Evolutionary conservation across 2,888 invertebrate species (phyloP), one percentile per base, ranked within the genome.

Genomic region (Microctonus brassicae): DNA sequence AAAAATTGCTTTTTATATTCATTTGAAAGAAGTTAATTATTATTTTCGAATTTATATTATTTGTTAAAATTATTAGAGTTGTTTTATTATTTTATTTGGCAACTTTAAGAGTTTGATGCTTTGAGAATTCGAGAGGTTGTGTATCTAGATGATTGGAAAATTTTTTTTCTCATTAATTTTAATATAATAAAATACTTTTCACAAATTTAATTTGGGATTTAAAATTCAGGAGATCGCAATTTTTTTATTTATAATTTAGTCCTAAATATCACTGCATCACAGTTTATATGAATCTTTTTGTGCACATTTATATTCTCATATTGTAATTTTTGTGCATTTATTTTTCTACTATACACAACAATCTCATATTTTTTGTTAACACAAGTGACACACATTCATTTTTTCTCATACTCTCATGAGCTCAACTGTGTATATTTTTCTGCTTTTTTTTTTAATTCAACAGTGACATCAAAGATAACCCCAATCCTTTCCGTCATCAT

Each of bases 311-410:
- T 39, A 13, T n/a, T 39, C 39, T 39, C 39, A 39, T 39, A 39
- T n/a, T 39, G 39, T n/a, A 39, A n/a, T n/a, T 39, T 39, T 39
- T 39, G 39, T 39, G 39, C 39, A 39, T 39, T n/a, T n/a, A 39
- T 39, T 39, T n/a, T 39, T n/a, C 39, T n/a, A 13, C 39, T 39
- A n/a, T n/a, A n/a, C n/a, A 39, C n/a, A 39, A 39, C 39, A 39
- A 39, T 39, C n/a, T n/a, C n/a, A 62, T 42, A 36, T 22, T 26
- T n/a, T 62, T 39, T 62, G 47, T 62, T 42, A 62, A 39, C 42
- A 62, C 26, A 39, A 62, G 34, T 62, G 42, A 24, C 62, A 24
- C 42, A 62, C 42, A 42, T 62, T 62, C n/a, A n/a, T 26, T 24
- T 10, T 13, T 26, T 62, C 26, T 22, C 13, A 36, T 39, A 26